These are phyloP conservation scores for Macrosiphum euphorbiae DNA, from an alignment of 2,888 invertebrate genomes.

Conservation along the genomic window DNA sequence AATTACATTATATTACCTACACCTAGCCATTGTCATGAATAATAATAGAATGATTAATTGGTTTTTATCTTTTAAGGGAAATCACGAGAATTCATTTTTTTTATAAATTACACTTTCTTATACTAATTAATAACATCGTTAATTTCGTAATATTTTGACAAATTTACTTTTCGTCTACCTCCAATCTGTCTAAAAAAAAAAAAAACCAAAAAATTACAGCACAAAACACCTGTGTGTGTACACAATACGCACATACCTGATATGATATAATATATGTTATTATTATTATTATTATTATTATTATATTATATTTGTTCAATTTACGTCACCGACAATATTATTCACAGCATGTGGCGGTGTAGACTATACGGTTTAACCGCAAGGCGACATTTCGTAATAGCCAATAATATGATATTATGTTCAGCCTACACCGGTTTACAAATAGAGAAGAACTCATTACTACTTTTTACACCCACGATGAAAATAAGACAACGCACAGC, in stretches of 20 bases:
- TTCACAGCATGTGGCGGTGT: slow-evolving; percentile 10
- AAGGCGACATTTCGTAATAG: slow-evolving; percentile 50
- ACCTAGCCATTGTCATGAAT: not conserved
- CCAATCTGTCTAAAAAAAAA: too few relatives aligned
- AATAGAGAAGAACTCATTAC: slow-evolving; percentile 25
- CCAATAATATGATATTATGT: slow-evolving; percentile 21
- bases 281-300: not conserved
- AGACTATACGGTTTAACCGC: not conserved
- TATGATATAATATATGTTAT: not conserved
- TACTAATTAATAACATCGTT: not conserved
- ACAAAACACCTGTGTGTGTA: not conserved
- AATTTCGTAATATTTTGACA: not conserved
- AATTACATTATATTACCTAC: not conserved
- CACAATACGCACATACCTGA: not conserved
- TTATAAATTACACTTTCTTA: not conserved
- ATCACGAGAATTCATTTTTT: not conserved
- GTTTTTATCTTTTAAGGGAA: slow-evolving; percentile 26
- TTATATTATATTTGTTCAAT: slow-evolving; percentile 16
- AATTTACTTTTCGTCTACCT: not conserved
- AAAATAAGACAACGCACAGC: not conserved
- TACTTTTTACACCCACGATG: slow-evolving; percentile 28
- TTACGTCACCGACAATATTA: slow-evolving; percentile 6
- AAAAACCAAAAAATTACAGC: not conserved
- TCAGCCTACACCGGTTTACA: slow-evolving; percentile 42
- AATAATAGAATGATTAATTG: slow-evolving; percentile 29